These are phyloP conservation scores for Limnephilus rhombicus DNA, from an alignment of 2,888 invertebrate species.

Conservation along the genomic window DNA sequence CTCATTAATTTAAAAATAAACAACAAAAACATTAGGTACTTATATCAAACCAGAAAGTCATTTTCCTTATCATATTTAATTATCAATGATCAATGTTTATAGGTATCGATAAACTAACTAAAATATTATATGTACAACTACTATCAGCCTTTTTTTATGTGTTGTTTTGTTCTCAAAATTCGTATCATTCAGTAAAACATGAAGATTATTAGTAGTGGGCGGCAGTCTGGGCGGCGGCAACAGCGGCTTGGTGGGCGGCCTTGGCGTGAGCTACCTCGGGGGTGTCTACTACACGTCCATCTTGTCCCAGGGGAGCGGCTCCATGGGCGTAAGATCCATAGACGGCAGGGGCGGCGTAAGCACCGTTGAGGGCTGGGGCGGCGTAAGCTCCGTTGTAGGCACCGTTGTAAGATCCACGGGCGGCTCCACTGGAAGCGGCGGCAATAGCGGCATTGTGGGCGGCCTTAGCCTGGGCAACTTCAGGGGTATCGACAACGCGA, in stretches of 20 bases:
- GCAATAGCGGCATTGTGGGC: slow-evolving; percentile 68
- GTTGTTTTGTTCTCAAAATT: not conserved
- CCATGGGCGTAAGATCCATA: slow-evolving; percentile 71
- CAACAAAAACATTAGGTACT: no score
- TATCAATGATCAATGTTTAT: not conserved
- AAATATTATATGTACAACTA: not conserved
- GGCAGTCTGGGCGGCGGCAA: slow-evolving; percentile 62
- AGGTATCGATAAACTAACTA: no score
- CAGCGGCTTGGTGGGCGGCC: slow-evolving; percentile 68
- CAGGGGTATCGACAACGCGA: slow-evolving; percentile 63
- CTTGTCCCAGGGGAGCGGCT: slow-evolving; percentile 48
- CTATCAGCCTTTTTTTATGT: not conserved
- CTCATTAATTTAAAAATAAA: no score
- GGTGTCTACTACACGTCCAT: slow-evolving; percentile 62
- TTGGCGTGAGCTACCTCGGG: slow-evolving; percentile 63
- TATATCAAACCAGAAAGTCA: no score
- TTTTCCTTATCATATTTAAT: not conserved
- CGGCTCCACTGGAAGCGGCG: slow-evolving; percentile 66
- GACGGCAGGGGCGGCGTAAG: no score
- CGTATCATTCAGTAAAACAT: not conserved
- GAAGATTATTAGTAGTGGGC: not conserved
- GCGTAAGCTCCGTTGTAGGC: slow-evolving; percentile 70
- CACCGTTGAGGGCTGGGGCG: slow-evolving; percentile 66
- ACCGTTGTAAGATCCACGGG: slow-evolving; percentile 68
- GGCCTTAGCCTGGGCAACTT: slow-evolving; percentile 63